phyloP scores from a whole-genome alignment of 2,113 vertebrate species.

The Cyphomyrus plagiostoma region DNA sequence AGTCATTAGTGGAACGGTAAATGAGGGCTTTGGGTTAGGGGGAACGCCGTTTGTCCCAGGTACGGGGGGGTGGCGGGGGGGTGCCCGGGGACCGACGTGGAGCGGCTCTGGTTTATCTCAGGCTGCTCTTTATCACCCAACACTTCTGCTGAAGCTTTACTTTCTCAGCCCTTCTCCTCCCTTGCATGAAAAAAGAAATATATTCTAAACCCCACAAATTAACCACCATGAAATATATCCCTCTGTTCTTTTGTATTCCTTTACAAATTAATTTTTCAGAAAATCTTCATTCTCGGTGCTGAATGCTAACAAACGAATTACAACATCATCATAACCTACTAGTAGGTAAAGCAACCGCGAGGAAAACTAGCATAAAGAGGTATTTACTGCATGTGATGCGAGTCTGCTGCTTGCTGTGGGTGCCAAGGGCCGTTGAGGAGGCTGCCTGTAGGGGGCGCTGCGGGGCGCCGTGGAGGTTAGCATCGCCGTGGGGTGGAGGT shows the following conservation, averaged over 20 bases:
- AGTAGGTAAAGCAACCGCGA: not conserved
- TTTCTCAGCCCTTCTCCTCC: not conserved
- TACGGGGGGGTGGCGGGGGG: not conserved
- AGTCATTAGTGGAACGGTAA: not conserved
- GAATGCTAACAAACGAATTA: not conserved
- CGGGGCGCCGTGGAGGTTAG: no score
- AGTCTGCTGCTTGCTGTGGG: not conserved
- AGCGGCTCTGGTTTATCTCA: not conserved
- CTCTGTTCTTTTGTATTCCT: not conserved
- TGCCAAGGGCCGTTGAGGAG: not conserved
- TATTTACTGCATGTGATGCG: not conserved
- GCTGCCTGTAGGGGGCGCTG: not conserved
- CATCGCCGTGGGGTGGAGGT: no score
- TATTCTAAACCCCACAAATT: not conserved
- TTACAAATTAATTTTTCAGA: not conserved
- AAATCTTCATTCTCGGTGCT: not conserved
- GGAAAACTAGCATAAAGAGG: not conserved
- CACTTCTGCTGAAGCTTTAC: not conserved
- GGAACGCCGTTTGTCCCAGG: not conserved
- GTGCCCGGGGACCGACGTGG: not conserved
- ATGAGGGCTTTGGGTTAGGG: not conserved
- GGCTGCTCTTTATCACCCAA: not conserved
- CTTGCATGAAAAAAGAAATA: not conserved
- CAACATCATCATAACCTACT: not conserved
- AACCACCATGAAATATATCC: not conserved